Evolutionary conservation across 2,113 vertebrate genomes (phyloP), one percentile per base, ranked within the genome.

Genomic region (Oreotragus oreotragus): DNA sequence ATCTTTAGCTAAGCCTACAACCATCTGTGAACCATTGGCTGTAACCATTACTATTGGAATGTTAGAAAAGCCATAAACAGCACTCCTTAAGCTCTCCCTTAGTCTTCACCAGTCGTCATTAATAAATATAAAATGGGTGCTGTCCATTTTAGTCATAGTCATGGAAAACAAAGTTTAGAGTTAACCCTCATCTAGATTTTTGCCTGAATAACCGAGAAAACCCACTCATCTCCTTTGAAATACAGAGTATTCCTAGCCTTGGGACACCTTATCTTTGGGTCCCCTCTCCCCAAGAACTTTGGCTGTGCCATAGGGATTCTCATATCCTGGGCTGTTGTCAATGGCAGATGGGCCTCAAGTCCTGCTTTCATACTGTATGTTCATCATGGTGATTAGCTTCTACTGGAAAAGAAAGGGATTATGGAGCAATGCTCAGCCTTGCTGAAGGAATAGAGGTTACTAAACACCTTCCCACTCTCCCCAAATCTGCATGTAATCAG

Each of bases 351-450:
- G 25, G 15, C 23, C 58, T 49, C 3, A 12, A 19, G 49, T 83
- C 73, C 21, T 28, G 36, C 13, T 51, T 66, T 64, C 36, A 28
- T 28, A 6, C 13, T 11, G 19, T 43, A 3, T 47, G 70, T 58
- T 87, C 51, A 10, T 45, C 5, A 2, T 2, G 7, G 11, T 2
- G 11, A 9, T 57, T 47, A 7, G 36, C n/a, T 58, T 9, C 49
- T 10, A 17, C 43, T 45, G 6, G 64, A 36, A 66, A 45, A 87
- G 62, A 8, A 70, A 66, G 19, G 27, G 12, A 21, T 4, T 13
- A 0, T 27, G 0, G 27, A 57, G 49, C 17, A 76, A 2, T 8
- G 36, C 12, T 30, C 49, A 66, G 2, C 47, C 13, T 27, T 0
- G 0, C 33, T 23, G 13, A 10, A 7, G 21, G 23, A 49, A 27